Base-by-base conservation (phyloP, 1,140 invertebrate genomes). In the Bombus superbus region DNA sequence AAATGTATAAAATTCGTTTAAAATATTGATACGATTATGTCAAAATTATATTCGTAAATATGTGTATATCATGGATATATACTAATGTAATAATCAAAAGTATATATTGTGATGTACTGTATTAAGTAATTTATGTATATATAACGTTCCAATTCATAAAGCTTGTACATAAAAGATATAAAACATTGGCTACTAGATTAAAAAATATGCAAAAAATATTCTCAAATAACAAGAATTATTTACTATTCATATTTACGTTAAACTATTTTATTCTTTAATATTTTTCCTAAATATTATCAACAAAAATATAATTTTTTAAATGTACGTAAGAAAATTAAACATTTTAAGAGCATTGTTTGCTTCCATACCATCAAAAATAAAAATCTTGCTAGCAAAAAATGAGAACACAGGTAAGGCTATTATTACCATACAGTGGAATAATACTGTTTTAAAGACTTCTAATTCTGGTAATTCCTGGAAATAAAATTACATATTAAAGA, bases 371-470 rank as follows among this genome's bases (percentile, higher is more conserved):
- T 95, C 94, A 87, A 95, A 95, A 42, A 96, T 80, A 77, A 94
- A 93, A 42, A 92, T 62, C 89, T 96, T 96, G 76, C 93, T 93
- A 6, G 82, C 44, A 83, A 96, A 95, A 72, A 96, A 96, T 35
- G 93, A 90, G 42, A 93, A 57, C 25, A 95, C 92, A 53, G 95
- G 95, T 72, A 94, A 90, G 18, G 93, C 88, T 57, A 95, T 94
- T 83, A 96, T 95, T 32, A 94, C 47, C 32, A 95, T 28, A 81
- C 93, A 95, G 73, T 96, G 92, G 72, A 94, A 88, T 13, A 96
- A 85, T 32, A 95, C 94, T 76, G 93, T 94, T 85, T 92, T 94
- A 77, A 95, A 95, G 10, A 94, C 89, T 86, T 94, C 91, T 53
- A 93, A 47, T 88, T 95, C 95, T 32, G 92, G 86, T 42, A 86